Conservation (phyloP, 2,888 invertebrate species). For the Spisula subtruncata region DNA sequence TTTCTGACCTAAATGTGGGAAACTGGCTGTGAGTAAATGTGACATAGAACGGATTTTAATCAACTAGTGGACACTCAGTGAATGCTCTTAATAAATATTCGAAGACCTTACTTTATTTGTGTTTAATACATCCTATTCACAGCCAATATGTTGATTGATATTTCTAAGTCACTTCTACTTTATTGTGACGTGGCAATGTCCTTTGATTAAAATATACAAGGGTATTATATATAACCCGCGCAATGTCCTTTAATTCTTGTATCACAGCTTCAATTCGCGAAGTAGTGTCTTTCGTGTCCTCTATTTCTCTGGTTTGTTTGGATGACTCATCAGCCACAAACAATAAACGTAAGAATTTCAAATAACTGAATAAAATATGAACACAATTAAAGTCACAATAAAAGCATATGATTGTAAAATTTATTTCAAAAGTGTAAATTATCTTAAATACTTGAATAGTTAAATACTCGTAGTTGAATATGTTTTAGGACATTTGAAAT, state of each 20-base stretch:
- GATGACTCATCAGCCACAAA: conserved; percentile 1
- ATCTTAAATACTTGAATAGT: background rate
- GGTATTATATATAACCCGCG: too few relatives aligned
- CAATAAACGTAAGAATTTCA: background rate
- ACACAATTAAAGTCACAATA: background rate
- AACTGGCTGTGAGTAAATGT: background rate
- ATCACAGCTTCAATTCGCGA: too few relatives aligned
- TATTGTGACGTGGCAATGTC: too few relatives aligned
- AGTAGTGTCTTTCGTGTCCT: background rate
- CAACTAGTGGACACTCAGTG: too few relatives aligned
- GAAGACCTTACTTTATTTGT: too few relatives aligned
- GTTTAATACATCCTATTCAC: too few relatives aligned
- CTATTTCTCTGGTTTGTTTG: background rate
- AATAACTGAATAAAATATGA: background rate
- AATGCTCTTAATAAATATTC: too few relatives aligned
- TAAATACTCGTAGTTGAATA: too few relatives aligned
- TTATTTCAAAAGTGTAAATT: background rate
- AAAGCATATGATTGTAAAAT: background rate
- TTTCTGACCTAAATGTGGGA: background rate
- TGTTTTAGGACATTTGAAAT: background rate
- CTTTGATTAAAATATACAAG: too few relatives aligned
- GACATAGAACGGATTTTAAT: background rate
- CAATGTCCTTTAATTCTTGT: too few relatives aligned
- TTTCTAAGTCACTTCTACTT: too few relatives aligned
- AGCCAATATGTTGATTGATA: too few relatives aligned